Conservation (phyloP, 2,888 invertebrate genomes). For the Encarsia formosa region DNA sequence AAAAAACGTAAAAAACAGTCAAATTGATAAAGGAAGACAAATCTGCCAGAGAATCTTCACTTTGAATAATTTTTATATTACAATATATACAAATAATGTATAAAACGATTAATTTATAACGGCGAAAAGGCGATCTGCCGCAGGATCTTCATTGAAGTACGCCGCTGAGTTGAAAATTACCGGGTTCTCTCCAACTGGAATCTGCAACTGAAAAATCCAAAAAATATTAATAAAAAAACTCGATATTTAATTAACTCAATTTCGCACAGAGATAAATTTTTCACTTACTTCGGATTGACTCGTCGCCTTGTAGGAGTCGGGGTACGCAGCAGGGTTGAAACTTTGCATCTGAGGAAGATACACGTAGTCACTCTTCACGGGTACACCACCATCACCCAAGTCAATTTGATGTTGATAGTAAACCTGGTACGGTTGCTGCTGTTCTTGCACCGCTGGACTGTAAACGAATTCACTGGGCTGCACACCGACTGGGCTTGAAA, state of each 20-base stretch:
- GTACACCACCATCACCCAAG: conserved; percentile 12
- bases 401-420: conserved; percentile 4
- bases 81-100: conserved; percentile 47
- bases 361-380: conserved; percentile 13
- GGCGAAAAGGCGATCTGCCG: conserved; percentile 47
- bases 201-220: too few species aligned
- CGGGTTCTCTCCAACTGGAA: conserved; percentile 33
- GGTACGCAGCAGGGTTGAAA: conserved; percentile 2
- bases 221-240: too few species aligned
- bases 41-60: too few species aligned
- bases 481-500: conserved; percentile 43
- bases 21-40: too few species aligned
- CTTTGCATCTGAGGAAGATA: conserved; percentile 24
- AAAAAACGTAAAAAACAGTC: too few species aligned
- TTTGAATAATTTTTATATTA: conserved; percentile 42
- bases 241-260: too few species aligned
- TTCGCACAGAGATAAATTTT: too few species aligned
- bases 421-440: conserved; percentile 9
- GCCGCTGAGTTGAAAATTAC: conserved; percentile 47
- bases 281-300: conserved; percentile 8
- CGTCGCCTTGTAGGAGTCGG: conserved; percentile 2
- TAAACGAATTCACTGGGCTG: conserved; percentile 32
- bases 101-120: conserved; percentile 47
- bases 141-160: conserved; percentile 48
- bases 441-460: background rate